Base-by-base conservation (phyloP, 2,797 vertebrate species). In the Prionace glauca region DNA sequence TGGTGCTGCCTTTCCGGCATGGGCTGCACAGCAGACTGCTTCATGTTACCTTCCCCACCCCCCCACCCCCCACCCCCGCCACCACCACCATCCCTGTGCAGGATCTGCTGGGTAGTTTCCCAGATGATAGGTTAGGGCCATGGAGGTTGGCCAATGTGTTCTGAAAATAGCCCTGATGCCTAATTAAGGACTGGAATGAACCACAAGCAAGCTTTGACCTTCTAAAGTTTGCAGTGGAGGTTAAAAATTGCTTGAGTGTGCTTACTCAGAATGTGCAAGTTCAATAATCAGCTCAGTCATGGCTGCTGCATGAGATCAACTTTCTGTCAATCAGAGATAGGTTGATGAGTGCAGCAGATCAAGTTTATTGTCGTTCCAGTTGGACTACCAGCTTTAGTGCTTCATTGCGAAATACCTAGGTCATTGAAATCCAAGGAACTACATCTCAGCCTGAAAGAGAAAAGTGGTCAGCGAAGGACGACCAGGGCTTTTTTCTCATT, bases 141-240 rank as follows among this genome's bases (percentile, higher is more conserved):
- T 7, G 26, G 60, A 91, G 56, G 32, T 65, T 62, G 56, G 50
- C 29, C 88, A 91, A 12, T 24, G 7, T 91, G 29, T 24, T 91
- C 29, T 91, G 29, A 62, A 32, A 91, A 65, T 65, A 60, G 62
- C n/a, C 16, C 60, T n/a, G 3, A 65, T 65, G 10, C 5, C 88
- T 91, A 91, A 65, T 56, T 60, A 91, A 62, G 62, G 88, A 91
- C 18, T 91, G 26, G 56, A 91, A 91, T 91, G 29, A 62, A 24
- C 81, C 81, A 84, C 81, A 84, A 84, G n/a, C 81, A 84, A 8
- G 29, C 60, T 65, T 91, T 91, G 88, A 65, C 81, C 56, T 91
- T 65, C 88, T 91, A 91, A 91, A 65, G 50, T 91, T 91, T 18
- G 18, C 87, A 65, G 26, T 65, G n/a, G 60, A 91, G 56, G 62